Evolutionary conservation across 2,797 vertebrate genomes (phyloP).

Genomic region (Neomorphus geoffroyi): DNA sequence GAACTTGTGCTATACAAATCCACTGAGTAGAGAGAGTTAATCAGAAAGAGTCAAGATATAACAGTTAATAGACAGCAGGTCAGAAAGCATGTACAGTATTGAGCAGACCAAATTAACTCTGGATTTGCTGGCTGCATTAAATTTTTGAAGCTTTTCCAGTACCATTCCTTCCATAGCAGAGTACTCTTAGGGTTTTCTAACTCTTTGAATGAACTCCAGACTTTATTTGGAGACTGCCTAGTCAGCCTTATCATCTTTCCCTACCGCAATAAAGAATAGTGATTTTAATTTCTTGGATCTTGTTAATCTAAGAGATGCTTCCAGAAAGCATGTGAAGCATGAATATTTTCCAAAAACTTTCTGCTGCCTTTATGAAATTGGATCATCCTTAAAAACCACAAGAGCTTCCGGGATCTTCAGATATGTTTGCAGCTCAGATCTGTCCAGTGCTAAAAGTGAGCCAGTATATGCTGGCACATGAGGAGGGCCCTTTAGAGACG

Average conservation of each 20-base stretch:
- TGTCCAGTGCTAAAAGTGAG: neutral
- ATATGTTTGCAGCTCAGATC: neutral
- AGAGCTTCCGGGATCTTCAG: neutral
- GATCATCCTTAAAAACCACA: neutral
- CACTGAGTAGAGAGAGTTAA: neutral
- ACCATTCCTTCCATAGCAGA: neutral
- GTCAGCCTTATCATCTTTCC: neutral
- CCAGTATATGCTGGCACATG: neutral
- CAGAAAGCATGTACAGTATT: neutral
- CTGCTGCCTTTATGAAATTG: neutral
- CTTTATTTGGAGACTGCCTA: neutral
- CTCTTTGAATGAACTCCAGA: neutral
- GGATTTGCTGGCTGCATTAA: neutral
- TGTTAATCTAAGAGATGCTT: neutral
- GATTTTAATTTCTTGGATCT: neutral
- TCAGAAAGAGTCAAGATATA: neutral
- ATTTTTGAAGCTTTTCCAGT: neutral
- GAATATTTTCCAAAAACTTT: neutral
- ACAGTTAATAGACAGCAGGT: neutral
- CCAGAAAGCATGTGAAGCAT: neutral
- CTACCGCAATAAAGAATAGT: neutral
- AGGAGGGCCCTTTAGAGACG: neutral
- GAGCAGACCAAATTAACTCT: neutral
- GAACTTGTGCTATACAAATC: neutral
- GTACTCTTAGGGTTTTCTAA: neutral